These are phyloP conservation scores for Ophion obscuratus DNA, from an alignment of 2,888 invertebrate species.

Conservation along the genomic window DNA sequence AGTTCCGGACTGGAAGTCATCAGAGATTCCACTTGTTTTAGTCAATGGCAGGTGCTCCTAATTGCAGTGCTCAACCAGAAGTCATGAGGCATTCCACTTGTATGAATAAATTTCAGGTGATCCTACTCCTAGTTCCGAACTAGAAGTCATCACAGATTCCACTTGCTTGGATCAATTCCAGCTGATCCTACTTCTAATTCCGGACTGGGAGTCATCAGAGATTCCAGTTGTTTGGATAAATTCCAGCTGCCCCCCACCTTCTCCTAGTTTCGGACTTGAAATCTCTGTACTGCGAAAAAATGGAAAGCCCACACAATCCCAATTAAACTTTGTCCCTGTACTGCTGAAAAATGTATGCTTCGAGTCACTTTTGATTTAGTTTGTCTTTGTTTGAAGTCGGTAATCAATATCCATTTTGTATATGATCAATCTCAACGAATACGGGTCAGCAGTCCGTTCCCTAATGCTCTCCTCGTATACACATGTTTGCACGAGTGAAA, in stretches of 20 bases:
- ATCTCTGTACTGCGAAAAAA: background rate
- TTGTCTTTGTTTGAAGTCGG: background rate
- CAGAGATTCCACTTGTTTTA: too few relatives aligned
- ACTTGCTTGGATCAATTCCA: background rate
- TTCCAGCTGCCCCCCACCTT: background rate
- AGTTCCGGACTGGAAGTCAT: background rate
- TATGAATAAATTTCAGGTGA: background rate
- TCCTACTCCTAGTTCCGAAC: background rate
- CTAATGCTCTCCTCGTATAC: background rate
- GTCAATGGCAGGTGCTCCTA: background rate
- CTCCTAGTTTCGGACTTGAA: background rate
- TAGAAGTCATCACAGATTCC: background rate
- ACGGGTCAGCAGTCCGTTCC: constrained; percentile 16
- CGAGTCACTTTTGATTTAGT: background rate
- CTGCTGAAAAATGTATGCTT: too few relatives aligned
- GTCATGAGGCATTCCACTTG: background rate
- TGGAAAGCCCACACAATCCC: background rate
- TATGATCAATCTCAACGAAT: background rate
- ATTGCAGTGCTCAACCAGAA: background rate
- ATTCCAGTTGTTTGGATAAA: background rate
- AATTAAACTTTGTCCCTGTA: too few relatives aligned
- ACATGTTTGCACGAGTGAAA: constrained; percentile 5
- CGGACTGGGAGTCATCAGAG: background rate
- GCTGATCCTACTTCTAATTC: background rate
- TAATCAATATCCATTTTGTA: background rate